Conservation (phyloP, 1,140 invertebrate species). For the Hycleus cichorii region DNA sequence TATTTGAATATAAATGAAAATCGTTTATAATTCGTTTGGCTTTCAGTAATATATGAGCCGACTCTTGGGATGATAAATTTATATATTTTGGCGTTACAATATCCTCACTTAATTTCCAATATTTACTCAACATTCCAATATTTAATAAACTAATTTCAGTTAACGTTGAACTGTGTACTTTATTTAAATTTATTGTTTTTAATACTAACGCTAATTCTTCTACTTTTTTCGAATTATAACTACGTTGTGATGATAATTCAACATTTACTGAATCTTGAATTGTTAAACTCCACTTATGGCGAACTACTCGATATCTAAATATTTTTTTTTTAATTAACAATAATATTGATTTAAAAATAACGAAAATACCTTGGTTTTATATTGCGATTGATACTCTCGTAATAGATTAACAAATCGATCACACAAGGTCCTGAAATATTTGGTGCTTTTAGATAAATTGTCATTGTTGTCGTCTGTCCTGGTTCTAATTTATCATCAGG, state of each 20-base stretch:
- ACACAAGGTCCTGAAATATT: constrained; percentile 53
- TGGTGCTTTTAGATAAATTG: constrained; percentile 62
- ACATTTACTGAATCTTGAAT: constrained; percentile 61
- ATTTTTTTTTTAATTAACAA: constrained; percentile 12
- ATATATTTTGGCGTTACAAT: constrained; percentile 38
- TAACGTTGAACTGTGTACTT: constrained; percentile 50
- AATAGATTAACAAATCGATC: constrained; percentile 66
- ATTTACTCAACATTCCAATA: constrained; percentile 48
- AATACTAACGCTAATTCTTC: constrained; percentile 54
- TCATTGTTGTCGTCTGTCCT: constrained; percentile 49
- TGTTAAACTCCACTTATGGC: constrained; percentile 60
- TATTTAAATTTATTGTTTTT: constrained; percentile 59
- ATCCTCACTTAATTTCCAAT: constrained; percentile 45
- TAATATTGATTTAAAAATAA: background rate
- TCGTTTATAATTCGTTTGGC: constrained; percentile 32
- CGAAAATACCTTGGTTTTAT: constrained; percentile 41
- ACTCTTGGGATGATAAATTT: constrained; percentile 46
- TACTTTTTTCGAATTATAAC: constrained; percentile 44
- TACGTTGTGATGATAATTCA: constrained; percentile 46
- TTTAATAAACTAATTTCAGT: constrained; percentile 54
- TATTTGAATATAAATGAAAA: constrained; percentile 36
- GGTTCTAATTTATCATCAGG: constrained; percentile 45
- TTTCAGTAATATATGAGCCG: constrained; percentile 47
- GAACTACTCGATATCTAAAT: constrained; percentile 57
- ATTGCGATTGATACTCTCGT: constrained; percentile 50